Percentiles rank a stretch among this genome's conserved stretches.
These are phyloP conservation scores for Nycteola revayana DNA, from an alignment of 2,888 invertebrate species.

Conservation along the genomic window DNA sequence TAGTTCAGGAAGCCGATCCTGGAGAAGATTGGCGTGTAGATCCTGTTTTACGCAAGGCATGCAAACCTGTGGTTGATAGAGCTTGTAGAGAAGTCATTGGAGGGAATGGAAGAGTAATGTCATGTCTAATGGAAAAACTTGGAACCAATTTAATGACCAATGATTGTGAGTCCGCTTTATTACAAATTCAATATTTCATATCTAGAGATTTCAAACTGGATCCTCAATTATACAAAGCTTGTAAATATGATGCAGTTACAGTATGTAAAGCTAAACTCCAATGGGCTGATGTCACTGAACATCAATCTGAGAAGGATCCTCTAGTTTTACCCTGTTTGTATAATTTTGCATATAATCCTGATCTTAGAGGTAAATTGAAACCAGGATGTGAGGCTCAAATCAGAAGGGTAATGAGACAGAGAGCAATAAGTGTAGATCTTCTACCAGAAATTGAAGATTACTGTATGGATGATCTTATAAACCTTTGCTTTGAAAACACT, in stretches of 20 bases:
- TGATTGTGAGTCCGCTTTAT: constrained; percentile 94
- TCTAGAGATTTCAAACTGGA: constrained; percentile 97
- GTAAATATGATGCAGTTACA: constrained; percentile 92
- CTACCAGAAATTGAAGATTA: constrained; percentile 96
- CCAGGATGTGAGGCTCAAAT: constrained; percentile 89
- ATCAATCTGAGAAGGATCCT: constrained; percentile 90
- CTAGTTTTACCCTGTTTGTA: constrained; percentile 96
- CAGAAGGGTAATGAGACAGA: constrained; percentile 94
- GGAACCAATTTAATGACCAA: constrained; percentile 92
- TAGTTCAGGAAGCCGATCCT: constrained; percentile 94
- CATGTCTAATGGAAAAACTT: constrained; percentile 96
- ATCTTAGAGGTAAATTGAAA: constrained; percentile 76
- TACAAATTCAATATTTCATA: constrained; percentile 98
- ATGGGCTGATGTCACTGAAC: constrained; percentile 86
- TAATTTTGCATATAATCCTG: constrained; percentile 83
- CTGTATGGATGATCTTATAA: constrained; percentile 93
- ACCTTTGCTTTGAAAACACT: constrained; percentile 91
- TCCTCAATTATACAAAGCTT: constrained; percentile 92
- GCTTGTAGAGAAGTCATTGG: constrained; percentile 88
- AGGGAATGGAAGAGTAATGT: constrained; percentile 92
- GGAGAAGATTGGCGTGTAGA: constrained; percentile 98
- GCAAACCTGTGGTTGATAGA: constrained; percentile 91
- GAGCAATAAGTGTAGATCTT: constrained; percentile 95
- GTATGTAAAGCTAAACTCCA: constrained; percentile 90
- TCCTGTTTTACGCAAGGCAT: constrained; percentile 92